Conservation (phyloP, 2,113 vertebrate species). For the Phrynosoma platyrhinos region DNA sequence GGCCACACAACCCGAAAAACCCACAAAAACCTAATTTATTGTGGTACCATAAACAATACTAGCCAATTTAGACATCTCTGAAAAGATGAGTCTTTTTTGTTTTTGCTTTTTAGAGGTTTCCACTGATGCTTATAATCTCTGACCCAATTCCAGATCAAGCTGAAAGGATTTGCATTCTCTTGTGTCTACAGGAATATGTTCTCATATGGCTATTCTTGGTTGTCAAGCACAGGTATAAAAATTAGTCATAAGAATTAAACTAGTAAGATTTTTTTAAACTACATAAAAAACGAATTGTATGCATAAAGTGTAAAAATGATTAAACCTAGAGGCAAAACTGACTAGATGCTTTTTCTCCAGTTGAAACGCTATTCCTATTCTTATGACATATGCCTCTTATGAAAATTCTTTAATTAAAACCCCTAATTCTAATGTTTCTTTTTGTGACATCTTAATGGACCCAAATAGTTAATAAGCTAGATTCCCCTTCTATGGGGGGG, state of each 20-base stretch:
- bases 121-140: neutral
- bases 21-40: too few relatives aligned
- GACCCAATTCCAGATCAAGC: neutral
- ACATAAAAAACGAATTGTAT: constrained; percentile 42
- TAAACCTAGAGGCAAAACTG: constrained; percentile 35
- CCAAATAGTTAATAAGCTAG: neutral
- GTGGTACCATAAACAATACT: neutral
- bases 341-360: constrained; percentile 15
- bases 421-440: neutral
- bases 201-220: neutral
- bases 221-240: neutral
- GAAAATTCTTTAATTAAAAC: constrained; percentile 6
- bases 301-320: constrained; percentile 26
- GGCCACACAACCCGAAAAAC: too few relatives aligned
- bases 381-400: neutral
- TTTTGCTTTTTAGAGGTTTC: neutral
- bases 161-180: neutral
- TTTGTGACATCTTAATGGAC: neutral
- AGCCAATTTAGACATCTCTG: neutral
- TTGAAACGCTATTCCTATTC: constrained; percentile 23
- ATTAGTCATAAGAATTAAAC: neutral
- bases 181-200: neutral
- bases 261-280: too few relatives aligned
- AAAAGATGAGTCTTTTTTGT: neutral
- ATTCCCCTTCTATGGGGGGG: neutral